These are phyloP conservation scores for Rotaria magnacalcarata DNA, from an alignment of 2,888 invertebrate genomes.

Conservation along the genomic window DNA sequence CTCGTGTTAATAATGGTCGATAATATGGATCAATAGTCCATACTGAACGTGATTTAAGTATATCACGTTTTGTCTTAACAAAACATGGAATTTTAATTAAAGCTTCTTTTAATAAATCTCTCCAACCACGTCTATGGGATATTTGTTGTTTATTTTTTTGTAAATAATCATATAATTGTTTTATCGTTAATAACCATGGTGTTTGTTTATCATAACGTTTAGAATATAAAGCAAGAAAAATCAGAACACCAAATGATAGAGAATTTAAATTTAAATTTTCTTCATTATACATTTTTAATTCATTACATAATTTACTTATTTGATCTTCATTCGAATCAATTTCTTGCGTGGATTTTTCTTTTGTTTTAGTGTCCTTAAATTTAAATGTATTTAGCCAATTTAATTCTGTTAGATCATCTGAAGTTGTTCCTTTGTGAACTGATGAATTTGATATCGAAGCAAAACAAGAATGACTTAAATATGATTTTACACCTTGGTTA, in stretches of 20 bases:
- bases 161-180: constrained; percentile 16
- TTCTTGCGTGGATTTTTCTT: background rate
- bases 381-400: constrained; percentile 27
- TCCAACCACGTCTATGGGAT: background rate
- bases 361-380: background rate
- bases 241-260: background rate
- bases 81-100: constrained; percentile 13
- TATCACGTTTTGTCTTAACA: background rate
- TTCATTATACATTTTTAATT: background rate
- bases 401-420: constrained; percentile 3
- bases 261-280: background rate
- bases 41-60: background rate
- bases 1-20: constrained; percentile 24
- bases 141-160: background rate
- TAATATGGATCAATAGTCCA: constrained; percentile 26
- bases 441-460: background rate
- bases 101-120: background rate
- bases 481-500: background rate
- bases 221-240: background rate
- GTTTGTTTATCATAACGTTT: background rate
- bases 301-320: background rate
- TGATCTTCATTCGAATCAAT: background rate
- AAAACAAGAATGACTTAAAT: constrained; percentile 27
- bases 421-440: background rate
- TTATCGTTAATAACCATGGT: constrained; percentile 11